A percentile compares a stretch with the other conserved stretches of the same genome.
phyloP scores from a whole-genome alignment of 1,140 invertebrate species.

The Ptiloglossa arizonensis region DNA sequence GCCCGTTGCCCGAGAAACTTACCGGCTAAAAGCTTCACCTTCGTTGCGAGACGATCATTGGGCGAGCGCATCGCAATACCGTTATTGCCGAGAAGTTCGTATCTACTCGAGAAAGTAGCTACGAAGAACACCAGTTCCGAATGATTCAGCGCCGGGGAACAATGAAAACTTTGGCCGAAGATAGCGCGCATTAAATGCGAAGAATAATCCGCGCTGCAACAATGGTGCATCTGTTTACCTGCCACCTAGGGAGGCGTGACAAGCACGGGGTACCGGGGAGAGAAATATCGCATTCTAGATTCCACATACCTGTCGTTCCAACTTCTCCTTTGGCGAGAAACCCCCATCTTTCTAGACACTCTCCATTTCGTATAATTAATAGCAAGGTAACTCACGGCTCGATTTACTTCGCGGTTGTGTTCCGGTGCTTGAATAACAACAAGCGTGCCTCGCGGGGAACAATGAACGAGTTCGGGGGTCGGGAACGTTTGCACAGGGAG shows the following conservation, averaged over 20 bases:
- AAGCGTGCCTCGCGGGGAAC: constrained; percentile 26
- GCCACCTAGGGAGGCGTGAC: neutral
- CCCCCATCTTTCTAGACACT: neutral
- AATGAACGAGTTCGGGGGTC: constrained; percentile 31
- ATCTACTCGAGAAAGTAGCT: constrained; percentile 25
- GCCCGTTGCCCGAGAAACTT: constrained; percentile 12
- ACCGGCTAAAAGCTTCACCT: neutral
- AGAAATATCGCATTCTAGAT: constrained; percentile 33
- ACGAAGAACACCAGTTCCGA: constrained; percentile 36
- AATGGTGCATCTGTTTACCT: constrained; percentile 32
- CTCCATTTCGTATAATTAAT: constrained; percentile 27
- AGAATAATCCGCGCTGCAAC: constrained; percentile 34
- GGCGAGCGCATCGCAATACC: constrained; percentile 20
- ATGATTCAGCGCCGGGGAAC: constrained; percentile 36
- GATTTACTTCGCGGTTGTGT: constrained; percentile 43
- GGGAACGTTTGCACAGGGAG: too few species aligned
- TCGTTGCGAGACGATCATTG: constrained; percentile 6
- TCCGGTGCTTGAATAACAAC: constrained; percentile 16
- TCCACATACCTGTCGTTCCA: neutral
- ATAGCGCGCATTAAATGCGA: constrained; percentile 32
- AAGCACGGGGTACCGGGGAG: neutral
- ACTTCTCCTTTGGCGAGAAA: neutral
- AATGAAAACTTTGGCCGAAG: constrained; percentile 44
- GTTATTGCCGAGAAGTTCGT: constrained; percentile 32
- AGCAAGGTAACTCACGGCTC: constrained; percentile 6